phyloP scores from a whole-genome alignment of 92 coral and sea anemone genomes.

The Phymanthus crucifer region DNA sequence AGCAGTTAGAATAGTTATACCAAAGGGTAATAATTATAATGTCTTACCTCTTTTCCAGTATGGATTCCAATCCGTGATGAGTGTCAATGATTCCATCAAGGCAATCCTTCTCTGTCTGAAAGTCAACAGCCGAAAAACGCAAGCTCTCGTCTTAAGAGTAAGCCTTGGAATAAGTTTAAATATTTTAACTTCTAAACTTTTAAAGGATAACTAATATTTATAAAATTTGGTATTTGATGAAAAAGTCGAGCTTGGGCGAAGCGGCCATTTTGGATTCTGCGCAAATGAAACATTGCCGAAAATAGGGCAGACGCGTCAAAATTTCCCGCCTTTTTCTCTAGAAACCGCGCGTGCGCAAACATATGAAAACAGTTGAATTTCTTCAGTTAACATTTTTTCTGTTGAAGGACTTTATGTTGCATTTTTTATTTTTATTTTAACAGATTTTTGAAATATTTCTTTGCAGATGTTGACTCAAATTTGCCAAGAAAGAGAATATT shows the following conservation, averaged over 20 bases:
- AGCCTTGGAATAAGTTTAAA: not conserved
- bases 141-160: constrained; percentile 90
- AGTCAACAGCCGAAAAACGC: constrained; percentile 90
- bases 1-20: too few relatives aligned
- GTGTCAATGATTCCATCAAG: constrained; percentile 66
- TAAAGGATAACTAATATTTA: not conserved
- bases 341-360: not conserved
- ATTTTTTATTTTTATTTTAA: not conserved
- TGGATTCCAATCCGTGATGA: constrained; percentile 92
- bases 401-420: not conserved
- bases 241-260: too few relatives aligned
- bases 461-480: constrained; percentile 69
- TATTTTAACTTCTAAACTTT: too few relatives aligned
- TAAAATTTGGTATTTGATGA: too few relatives aligned
- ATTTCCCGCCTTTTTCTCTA: constrained; percentile 2
- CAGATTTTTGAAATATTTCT: not conserved
- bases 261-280: not conserved
- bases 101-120: constrained; percentile 83
- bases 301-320: not conserved
- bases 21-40: not conserved
- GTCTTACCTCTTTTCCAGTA: constrained; percentile 54
- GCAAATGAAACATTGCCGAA: not conserved
- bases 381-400: not conserved
- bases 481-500: constrained; percentile 81
- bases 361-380: not conserved